Evolutionary conservation across 2,797 vertebrate species (phyloP).

Genomic region (Echiichthys vipera): DNA sequence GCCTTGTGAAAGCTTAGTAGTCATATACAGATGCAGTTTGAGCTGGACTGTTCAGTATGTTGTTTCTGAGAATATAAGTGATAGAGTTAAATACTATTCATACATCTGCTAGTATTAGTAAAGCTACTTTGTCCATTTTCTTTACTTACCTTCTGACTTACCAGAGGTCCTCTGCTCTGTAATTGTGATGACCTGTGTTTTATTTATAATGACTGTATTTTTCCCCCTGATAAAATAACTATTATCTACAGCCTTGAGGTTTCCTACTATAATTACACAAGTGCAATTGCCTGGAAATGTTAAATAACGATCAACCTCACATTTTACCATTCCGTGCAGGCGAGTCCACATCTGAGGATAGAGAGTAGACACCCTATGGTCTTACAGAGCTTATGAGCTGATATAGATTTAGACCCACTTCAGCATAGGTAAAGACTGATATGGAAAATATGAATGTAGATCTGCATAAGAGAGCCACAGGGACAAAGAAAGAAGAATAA

Average conservation of each 20-base stretch:
- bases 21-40: not conserved
- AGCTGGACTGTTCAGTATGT: no score
- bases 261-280: constrained; percentile 47
- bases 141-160: constrained; percentile 10
- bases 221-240: constrained; percentile 47
- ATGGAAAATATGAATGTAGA: constrained; percentile 42
- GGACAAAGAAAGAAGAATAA: constrained; percentile 43
- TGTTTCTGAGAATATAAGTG: no score
- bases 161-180: constrained; percentile 29
- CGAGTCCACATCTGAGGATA: constrained; percentile 4
- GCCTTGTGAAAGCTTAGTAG: not conserved
- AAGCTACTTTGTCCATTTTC: constrained; percentile 21
- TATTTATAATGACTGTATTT: constrained; percentile 41
- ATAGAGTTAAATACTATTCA: no score
- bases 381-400: constrained; percentile 32
- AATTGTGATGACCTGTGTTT: constrained; percentile 40
- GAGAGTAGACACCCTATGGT: constrained; percentile 28
- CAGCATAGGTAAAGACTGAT: constrained; percentile 36
- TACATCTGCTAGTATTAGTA: not conserved
- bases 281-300: constrained; percentile 52
- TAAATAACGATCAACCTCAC: constrained; percentile 39
- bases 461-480: constrained; percentile 28
- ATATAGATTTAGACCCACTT: constrained; percentile 43
- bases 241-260: constrained; percentile 50
- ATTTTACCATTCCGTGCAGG: constrained; percentile 37